These are phyloP conservation scores for Harpagoxenus sublaevis DNA, from an alignment of 2,888 invertebrate genomes.

Conservation along the genomic window DNA sequence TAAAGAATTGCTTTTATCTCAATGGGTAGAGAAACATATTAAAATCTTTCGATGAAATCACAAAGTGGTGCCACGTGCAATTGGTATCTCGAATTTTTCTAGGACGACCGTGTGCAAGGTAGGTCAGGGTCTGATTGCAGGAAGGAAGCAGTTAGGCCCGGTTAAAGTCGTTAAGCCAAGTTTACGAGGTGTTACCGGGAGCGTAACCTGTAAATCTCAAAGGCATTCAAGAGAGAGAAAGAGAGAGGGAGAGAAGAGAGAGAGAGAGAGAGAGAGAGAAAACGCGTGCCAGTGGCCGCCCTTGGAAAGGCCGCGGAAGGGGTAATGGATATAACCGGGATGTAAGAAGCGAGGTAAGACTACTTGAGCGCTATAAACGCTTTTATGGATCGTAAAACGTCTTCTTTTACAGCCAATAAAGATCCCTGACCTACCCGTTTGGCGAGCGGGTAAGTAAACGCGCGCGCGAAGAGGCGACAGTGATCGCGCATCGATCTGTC, in stretches of 20 bases:
- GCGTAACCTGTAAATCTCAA: slow-evolving; percentile 86
- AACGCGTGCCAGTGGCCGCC: slow-evolving; percentile 86
- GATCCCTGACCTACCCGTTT: slow-evolving; percentile 81
- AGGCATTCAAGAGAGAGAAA: slow-evolving; percentile 76
- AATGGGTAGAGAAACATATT: neutral
- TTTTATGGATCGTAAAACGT: slow-evolving; percentile 86
- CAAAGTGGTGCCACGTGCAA: slow-evolving; percentile 21
- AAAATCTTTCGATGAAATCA: neutral
- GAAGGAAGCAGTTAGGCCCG: slow-evolving; percentile 86
- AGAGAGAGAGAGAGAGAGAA: slow-evolving; percentile 45
- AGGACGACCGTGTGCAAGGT: slow-evolving; percentile 74
- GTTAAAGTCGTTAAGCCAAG: slow-evolving; percentile 86
- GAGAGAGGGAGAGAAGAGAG: slow-evolving; percentile 55
- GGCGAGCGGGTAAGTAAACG: slow-evolving; percentile 66
- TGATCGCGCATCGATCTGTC: slow-evolving; percentile 77
- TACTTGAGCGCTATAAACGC: slow-evolving; percentile 81
- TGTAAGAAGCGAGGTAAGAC: slow-evolving; percentile 80
- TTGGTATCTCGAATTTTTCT: slow-evolving; percentile 71
- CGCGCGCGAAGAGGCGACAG: slow-evolving; percentile 34
- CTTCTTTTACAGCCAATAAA: slow-evolving; percentile 86
- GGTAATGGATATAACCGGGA: slow-evolving; percentile 79
- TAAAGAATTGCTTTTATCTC: neutral
- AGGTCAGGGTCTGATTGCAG: slow-evolving; percentile 86
- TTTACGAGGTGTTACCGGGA: slow-evolving; percentile 86
- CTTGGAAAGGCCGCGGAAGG: slow-evolving; percentile 80